phyloP scores from a whole-genome alignment of 2,113 vertebrate genomes.

The Coturnix japonica region DNA sequence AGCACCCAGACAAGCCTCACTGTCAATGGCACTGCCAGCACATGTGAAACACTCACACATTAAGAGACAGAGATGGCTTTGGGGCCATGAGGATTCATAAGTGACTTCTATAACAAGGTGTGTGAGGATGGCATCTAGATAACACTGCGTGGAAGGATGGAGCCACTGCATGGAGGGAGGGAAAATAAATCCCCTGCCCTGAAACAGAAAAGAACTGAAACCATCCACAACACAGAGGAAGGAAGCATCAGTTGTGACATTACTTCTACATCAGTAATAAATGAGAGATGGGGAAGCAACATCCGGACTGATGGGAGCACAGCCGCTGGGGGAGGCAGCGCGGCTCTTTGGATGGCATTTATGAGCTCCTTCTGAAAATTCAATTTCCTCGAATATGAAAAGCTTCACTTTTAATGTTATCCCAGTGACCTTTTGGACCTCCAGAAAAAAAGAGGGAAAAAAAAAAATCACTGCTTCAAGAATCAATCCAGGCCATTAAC shows the following conservation, averaged over 20 bases:
- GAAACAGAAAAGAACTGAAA: background rate
- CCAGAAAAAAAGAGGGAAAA: background rate
- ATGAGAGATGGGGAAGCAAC: background rate
- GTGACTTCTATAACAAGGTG: background rate
- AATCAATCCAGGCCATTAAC: background rate
- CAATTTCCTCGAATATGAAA: constrained; percentile 46
- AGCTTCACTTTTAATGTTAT: background rate
- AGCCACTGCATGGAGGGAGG: background rate
- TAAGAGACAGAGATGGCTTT: background rate
- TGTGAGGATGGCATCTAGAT: no score
- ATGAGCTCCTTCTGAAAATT: constrained; percentile 14
- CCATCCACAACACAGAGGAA: background rate
- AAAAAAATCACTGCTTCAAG: background rate
- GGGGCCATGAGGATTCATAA: no score
- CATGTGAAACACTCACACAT: background rate
- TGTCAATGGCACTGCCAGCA: background rate
- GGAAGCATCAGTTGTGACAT: background rate
- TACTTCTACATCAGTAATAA: background rate
- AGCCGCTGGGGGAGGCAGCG: background rate
- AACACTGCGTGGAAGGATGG: background rate
- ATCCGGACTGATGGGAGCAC: background rate
- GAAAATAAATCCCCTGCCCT: background rate
- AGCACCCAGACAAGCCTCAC: background rate
- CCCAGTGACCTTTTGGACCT: background rate
- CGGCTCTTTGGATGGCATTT: background rate